Percentiles rank a stretch among this genome's conserved stretches.
Evolutionary conservation across 2,888 invertebrate genomes (phyloP).

Genomic region (Orchestes rusci): DNA sequence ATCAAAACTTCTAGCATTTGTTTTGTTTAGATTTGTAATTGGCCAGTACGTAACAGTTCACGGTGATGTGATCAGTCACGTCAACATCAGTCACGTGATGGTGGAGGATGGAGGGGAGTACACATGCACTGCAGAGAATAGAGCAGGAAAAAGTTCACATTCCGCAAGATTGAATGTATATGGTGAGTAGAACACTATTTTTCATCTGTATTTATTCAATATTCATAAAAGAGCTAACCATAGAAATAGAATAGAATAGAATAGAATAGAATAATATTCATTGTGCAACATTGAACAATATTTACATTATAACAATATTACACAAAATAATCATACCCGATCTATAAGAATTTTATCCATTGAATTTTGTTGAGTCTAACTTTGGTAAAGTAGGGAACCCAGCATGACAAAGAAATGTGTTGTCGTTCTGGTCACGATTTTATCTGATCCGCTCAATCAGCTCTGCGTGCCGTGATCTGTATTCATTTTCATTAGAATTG

Average conservation of each 20-base stretch:
- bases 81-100: constrained; percentile 72
- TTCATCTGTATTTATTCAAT: background rate
- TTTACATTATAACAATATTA: no score
- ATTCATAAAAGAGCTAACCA: background rate
- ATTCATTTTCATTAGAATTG: no score
- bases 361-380: no score
- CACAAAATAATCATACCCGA: no score
- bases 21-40: constrained; percentile 57
- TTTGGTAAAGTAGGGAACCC: no score
- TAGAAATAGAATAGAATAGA: background rate
- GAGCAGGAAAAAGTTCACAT: constrained; percentile 65
- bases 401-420: no score
- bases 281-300: no score
- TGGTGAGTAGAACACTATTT: constrained; percentile 56
- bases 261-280: no score
- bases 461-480: no score
- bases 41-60: constrained; percentile 70
- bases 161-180: constrained; percentile 73
- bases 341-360: no score
- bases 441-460: no score
- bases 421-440: no score
- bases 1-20: background rate
- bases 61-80: constrained; percentile 76
- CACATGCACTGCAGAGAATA: constrained; percentile 67
- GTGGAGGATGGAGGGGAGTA: constrained; percentile 78